phyloP scores from a whole-genome alignment of 2,113 vertebrate species.

The Caranx ignobilis region DNA sequence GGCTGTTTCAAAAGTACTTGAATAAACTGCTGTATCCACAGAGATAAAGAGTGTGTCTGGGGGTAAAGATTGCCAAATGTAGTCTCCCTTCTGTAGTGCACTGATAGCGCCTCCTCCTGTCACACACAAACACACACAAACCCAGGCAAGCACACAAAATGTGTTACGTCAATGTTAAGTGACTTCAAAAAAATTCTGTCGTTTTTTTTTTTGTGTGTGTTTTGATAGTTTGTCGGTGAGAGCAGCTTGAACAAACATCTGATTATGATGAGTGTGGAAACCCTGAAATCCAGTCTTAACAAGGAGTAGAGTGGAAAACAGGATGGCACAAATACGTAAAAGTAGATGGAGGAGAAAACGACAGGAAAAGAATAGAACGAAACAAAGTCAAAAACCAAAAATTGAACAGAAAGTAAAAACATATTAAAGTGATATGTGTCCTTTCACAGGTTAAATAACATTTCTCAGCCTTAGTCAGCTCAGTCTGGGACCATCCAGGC shows the following conservation, averaged over 20 bases:
- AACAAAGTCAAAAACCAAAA: too few species aligned
- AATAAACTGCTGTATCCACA: not conserved
- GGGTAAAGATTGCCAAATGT: slow-evolving; percentile 36
- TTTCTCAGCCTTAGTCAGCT: too few species aligned
- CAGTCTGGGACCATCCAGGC: too few species aligned
- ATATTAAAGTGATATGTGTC: too few species aligned
- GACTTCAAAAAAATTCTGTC: not conserved
- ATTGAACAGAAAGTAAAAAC: too few species aligned
- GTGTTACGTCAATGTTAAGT: not conserved
- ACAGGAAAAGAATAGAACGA: too few species aligned
- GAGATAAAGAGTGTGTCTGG: slow-evolving; percentile 1
- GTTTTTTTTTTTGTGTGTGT: not conserved
- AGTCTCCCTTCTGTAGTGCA: slow-evolving; percentile 30
- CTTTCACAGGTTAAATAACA: too few species aligned
- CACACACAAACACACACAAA: not conserved
- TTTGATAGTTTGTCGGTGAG: not conserved
- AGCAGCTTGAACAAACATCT: not conserved
- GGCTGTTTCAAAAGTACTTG: not conserved
- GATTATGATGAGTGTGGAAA: too few species aligned
- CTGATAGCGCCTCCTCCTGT: slow-evolving; percentile 55
- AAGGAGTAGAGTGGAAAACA: too few species aligned
- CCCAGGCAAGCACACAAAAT: not conserved
- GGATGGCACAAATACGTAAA: too few species aligned
- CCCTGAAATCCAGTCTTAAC: too few species aligned
- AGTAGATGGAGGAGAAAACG: too few species aligned